These are phyloP conservation scores for Limnephilus lunatus DNA, from an alignment of 2,888 invertebrate species.

Conservation along the genomic window DNA sequence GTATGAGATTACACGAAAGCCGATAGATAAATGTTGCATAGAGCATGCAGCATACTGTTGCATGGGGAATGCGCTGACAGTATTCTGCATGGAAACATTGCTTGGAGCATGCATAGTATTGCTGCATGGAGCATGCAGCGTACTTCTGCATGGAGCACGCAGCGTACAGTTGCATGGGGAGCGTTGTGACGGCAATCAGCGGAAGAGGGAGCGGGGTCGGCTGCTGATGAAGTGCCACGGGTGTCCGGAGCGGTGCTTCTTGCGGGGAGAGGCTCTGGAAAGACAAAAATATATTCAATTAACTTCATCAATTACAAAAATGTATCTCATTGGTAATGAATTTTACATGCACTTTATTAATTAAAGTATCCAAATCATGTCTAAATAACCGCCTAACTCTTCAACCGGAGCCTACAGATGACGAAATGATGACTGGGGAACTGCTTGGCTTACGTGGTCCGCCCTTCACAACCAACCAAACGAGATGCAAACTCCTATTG, in stretches of 20 bases:
- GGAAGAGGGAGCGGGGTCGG: slow-evolving; percentile 63
- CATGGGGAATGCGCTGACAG: neutral
- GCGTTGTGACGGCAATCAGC: slow-evolving; percentile 37
- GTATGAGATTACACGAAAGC: slow-evolving; percentile 47
- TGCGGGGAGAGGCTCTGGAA: slow-evolving; percentile 61
- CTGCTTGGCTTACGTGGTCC: too few relatives aligned
- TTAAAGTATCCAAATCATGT: too few relatives aligned
- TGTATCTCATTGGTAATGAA: too few relatives aligned
- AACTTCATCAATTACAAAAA: too few relatives aligned
- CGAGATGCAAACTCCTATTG: too few relatives aligned
- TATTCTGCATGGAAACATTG: neutral
- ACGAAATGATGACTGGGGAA: too few relatives aligned
- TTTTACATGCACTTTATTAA: too few relatives aligned
- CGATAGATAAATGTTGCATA: neutral
- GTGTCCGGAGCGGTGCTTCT: slow-evolving; percentile 56
- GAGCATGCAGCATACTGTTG: neutral
- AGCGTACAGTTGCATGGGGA: neutral
- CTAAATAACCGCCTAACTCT: too few relatives aligned
- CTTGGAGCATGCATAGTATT: neutral
- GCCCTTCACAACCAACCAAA: too few relatives aligned
- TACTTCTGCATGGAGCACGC: neutral
- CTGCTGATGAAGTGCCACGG: slow-evolving; percentile 63
- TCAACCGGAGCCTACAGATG: too few relatives aligned
- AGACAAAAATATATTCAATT: neutral
- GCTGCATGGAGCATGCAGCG: neutral